A percentile compares a stretch with the other conserved stretches of the same genome.
Evolutionary conservation across 2,888 invertebrate species (phyloP).

Genomic region (Agrochola litura): DNA sequence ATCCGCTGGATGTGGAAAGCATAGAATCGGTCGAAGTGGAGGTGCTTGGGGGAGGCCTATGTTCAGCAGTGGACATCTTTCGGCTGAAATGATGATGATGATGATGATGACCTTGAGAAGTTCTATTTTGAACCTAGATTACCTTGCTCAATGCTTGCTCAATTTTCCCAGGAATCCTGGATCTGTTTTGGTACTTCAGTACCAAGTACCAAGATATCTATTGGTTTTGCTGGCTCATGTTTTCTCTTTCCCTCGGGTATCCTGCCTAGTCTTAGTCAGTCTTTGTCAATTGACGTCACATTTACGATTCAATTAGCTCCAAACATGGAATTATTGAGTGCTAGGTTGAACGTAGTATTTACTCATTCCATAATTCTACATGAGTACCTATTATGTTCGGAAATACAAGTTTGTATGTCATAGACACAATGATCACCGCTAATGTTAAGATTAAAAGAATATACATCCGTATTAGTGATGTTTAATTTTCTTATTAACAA

Average conservation of each 20-base stretch:
- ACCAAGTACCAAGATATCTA: not conserved
- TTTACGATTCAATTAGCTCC: not conserved
- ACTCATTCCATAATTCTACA: not conserved
- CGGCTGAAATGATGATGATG: too few species aligned
- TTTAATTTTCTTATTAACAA: conserved; percentile 46
- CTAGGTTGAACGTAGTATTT: not conserved
- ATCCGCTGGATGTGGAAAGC: too few species aligned
- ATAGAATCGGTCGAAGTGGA: too few species aligned
- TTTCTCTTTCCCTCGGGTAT: not conserved
- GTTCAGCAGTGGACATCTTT: too few species aligned
- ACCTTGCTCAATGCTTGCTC: not conserved
- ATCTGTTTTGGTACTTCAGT: not conserved
- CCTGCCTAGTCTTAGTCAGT: not conserved
- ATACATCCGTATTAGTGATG: conserved; percentile 59
- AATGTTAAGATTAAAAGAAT: conserved; percentile 39
- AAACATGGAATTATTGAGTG: conserved; percentile 3
- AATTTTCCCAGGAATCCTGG: not conserved
- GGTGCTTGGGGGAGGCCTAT: too few species aligned
- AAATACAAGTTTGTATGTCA: conserved; percentile 30
- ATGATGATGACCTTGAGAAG: too few species aligned
- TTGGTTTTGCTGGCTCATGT: not conserved
- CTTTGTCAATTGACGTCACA: conserved; percentile 1
- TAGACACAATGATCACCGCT: conserved; percentile 25
- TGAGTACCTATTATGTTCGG: not conserved
- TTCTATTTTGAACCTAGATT: not conserved